phyloP scores from a whole-genome alignment of 2,888 invertebrate genomes.

The Ochropleura plecta region DNA sequence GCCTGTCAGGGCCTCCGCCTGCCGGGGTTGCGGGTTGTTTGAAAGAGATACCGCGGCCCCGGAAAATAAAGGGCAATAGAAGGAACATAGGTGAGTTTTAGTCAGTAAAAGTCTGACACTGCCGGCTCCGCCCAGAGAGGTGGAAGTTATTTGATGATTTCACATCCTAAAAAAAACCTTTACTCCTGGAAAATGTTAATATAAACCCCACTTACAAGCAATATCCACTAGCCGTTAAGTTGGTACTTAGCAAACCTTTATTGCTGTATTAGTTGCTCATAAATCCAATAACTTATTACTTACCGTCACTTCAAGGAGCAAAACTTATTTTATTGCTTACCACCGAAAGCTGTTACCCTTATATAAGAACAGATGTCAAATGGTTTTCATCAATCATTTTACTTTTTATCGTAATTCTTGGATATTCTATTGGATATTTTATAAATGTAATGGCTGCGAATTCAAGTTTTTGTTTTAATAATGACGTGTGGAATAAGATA shows the following conservation, averaged over 20 bases:
- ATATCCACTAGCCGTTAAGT: background rate
- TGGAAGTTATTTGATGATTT: too few species aligned
- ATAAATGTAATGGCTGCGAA: background rate
- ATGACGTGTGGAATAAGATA: background rate
- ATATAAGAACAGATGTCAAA: conserved; percentile 2
- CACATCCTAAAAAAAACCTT: too few species aligned
- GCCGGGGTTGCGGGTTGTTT: too few species aligned
- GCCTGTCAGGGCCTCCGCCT: too few species aligned
- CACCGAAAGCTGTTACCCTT: conserved; percentile 42
- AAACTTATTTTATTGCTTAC: conserved; percentile 53
- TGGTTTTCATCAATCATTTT: conserved; percentile 25
- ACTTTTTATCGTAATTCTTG: background rate
- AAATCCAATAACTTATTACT: conserved; percentile 47
- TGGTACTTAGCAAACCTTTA: conserved; percentile 5
- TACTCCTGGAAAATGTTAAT: background rate
- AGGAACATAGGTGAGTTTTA: too few species aligned
- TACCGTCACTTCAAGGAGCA: conserved; percentile 29
- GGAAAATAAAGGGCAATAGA: too few species aligned
- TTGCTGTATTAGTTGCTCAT: conserved; percentile 26
- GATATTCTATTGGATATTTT: background rate
- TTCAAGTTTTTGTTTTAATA: background rate
- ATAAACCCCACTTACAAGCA: background rate
- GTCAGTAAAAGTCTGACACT: too few species aligned
- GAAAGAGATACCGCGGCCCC: too few species aligned
- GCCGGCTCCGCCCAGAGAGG: too few species aligned